Evolutionary conservation across 2,888 invertebrate species (phyloP), one percentile per base, ranked within the genome.

Genomic region (Drosophila helvetica): DNA sequence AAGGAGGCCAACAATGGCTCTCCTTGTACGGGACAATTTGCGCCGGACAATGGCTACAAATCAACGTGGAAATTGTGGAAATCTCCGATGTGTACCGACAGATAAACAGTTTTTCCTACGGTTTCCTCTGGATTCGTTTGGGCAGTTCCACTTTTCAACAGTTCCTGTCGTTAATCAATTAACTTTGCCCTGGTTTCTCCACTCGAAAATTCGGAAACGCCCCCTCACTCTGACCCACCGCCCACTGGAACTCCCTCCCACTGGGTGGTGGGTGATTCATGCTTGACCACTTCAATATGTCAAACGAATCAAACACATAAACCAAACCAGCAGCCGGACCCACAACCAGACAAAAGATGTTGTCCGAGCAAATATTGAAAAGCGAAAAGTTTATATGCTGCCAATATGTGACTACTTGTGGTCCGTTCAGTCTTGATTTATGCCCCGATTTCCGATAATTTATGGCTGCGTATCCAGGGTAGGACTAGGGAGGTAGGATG

Each of bases 211-310:
- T 19, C 56, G 62, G 67, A 71, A 56, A 80, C 83, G 88, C 83
- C 82, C 63, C 59, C 60, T 68, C 58, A 67, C 48, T 52, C 25
- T 59, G 60, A 38, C 15, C 15, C 6, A 38, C 38, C 15, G 15
- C 38, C 15, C 38, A 6, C 38, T 43, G 55, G n/a, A 46, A 42
- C 64, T 38, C 18, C 25, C 42, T 48, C 59, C 55, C 33, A 33
- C 12, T n/a, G 38, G 7, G 15, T 38, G 38, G 38, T 46, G 69
- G 61, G 45, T 77, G 81, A 77, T 77, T 77, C 72, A 74, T 68
- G 71, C 66, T 77, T 90, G 90, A 90, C 90, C 90, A 90, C 90
- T 90, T 90, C 90, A 90, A 90, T 89, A 90, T 90, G 90, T 90
- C 90, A 90, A 86, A 79, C 77, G 83, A 86, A 88, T 88, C 86